Conservation (phyloP, 2,888 invertebrate genomes). For the Archips crataeganus region DNA sequence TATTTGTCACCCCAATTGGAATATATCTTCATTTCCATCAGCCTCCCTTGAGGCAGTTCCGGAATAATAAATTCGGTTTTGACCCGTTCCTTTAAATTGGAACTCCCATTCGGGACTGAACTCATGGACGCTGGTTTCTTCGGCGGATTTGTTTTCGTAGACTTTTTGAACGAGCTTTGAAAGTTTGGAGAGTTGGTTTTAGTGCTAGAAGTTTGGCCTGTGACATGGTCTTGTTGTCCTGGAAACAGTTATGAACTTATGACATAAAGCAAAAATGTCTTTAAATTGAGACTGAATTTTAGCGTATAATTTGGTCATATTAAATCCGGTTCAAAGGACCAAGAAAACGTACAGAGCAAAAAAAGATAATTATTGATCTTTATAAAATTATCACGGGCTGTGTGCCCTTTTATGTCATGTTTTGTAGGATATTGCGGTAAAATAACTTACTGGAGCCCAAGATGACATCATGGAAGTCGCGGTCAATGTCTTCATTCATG, state of each 20-base stretch:
- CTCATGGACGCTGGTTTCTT: conserved; percentile 60
- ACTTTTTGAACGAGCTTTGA: conserved; percentile 50
- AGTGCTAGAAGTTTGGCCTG: conserved; percentile 11
- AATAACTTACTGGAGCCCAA: conserved; percentile 63
- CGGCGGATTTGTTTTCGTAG: conserved; percentile 53
- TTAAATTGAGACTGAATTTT: background rate
- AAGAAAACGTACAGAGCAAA: background rate
- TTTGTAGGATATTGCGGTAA: background rate
- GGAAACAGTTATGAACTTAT: conserved; percentile 29
- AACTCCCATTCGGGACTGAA: conserved; percentile 57
- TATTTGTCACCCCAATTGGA: conserved; percentile 93
- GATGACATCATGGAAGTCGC: conserved; percentile 79
- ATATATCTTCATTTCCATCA: conserved; percentile 88
- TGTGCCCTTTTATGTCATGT: too few relatives aligned
- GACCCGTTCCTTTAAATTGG: conserved; percentile 57
- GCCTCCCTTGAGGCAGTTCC: conserved; percentile 89
- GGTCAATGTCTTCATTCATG: conserved; percentile 59
- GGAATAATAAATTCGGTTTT: conserved; percentile 89
- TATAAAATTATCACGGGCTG: too few relatives aligned
- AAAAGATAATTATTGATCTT: too few relatives aligned
- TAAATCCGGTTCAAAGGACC: conserved; percentile 36
- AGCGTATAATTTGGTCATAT: background rate
- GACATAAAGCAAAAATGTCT: background rate
- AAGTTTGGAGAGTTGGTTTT: conserved; percentile 29
- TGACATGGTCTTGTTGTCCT: conserved; percentile 57